Percentiles rank a stretch among this genome's conserved stretches.
Evolutionary conservation across 2,797 vertebrate species (phyloP).

Genomic region (Phalloptychus januarius): DNA sequence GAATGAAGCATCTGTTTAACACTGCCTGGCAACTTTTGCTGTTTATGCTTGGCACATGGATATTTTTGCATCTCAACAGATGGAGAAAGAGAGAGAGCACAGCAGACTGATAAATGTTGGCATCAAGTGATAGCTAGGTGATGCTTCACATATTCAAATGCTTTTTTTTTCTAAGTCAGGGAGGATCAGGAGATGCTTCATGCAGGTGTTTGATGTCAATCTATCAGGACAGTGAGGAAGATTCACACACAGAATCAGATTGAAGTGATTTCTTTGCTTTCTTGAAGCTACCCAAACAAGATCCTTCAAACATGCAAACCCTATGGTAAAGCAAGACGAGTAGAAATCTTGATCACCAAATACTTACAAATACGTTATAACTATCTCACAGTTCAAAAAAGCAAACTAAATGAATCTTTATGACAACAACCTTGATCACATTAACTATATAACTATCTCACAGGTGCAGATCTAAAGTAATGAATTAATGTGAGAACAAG

Average conservation of each 20-base stretch:
- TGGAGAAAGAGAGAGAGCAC: conserved; percentile 5
- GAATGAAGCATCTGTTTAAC: conserved; percentile 5
- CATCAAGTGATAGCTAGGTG: background rate
- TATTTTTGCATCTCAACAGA: conserved; percentile 7
- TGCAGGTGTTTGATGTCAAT: background rate
- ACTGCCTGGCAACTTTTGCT: background rate
- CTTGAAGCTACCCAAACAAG: background rate
- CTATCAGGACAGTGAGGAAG: background rate
- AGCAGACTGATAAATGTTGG: background rate
- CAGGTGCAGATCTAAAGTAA: too few relatives aligned
- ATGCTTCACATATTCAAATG: background rate
- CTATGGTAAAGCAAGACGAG: background rate
- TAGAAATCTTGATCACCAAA: background rate
- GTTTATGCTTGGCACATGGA: background rate
- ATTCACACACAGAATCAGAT: background rate
- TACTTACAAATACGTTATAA: background rate
- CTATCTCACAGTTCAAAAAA: background rate
- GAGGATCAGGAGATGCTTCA: background rate
- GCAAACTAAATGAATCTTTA: background rate
- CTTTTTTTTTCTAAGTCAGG: background rate
- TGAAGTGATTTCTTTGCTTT: background rate
- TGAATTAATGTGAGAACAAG: background rate
- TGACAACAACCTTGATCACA: background rate
- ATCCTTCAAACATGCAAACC: background rate
- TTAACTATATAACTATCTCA: too few relatives aligned